Conservation (phyloP, 2,113 vertebrate species). For the Albula goreensis region DNA sequence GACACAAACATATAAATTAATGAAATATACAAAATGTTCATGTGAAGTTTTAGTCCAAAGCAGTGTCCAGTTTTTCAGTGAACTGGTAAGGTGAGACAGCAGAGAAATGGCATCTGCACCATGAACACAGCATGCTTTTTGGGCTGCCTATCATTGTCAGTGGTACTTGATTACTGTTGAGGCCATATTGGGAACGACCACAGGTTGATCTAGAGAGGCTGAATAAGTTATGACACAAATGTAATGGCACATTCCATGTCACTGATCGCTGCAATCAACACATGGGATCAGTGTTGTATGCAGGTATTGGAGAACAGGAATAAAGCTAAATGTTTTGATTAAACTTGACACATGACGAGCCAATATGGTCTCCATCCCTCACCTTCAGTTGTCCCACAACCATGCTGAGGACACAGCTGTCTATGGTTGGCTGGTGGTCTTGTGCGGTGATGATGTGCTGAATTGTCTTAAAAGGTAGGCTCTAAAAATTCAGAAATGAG, state of each 20-base stretch:
- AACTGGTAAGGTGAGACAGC: no score
- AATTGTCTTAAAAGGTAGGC: conserved; percentile 63
- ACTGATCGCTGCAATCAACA: background rate
- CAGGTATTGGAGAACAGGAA: background rate
- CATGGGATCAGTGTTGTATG: background rate
- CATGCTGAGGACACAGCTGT: conserved; percentile 65
- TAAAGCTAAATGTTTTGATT: background rate
- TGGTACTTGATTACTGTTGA: no score
- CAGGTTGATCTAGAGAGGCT: no score
- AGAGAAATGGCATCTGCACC: no score
- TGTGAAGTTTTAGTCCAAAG: no score
- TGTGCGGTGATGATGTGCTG: conserved; percentile 63
- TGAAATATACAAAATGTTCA: background rate
- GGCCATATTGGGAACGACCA: no score
- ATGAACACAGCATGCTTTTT: no score
- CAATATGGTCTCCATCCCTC: conserved; percentile 7
- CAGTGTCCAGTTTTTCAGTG: no score
- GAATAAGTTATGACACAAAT: no score
- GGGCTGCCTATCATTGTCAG: no score
- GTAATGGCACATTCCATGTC: no score
- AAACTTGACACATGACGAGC: background rate
- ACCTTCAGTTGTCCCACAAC: conserved; percentile 71
- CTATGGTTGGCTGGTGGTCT: conserved; percentile 64
- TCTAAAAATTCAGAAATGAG: conserved; percentile 42
- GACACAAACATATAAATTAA: background rate